phyloP scores from a whole-genome alignment of 2,797 vertebrate species.

The Dendrocincla fuliginosa region DNA sequence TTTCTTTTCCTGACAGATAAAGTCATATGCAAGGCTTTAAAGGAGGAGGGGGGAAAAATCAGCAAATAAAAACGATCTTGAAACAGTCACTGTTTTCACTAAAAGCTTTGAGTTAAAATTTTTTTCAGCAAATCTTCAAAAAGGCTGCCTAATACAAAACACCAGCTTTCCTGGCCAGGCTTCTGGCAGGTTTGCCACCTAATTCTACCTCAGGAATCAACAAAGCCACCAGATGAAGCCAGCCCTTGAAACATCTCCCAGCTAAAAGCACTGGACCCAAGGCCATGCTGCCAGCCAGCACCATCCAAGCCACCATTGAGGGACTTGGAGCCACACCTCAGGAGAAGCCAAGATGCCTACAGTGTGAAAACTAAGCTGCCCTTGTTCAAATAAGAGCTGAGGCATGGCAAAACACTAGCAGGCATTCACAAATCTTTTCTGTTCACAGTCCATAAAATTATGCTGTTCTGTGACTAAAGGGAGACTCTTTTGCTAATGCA shows the following conservation, averaged over 20 bases:
- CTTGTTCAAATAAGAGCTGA: neutral
- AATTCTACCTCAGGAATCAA: neutral
- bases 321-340: neutral
- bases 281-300: neutral
- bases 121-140: neutral
- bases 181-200: neutral
- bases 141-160: neutral
- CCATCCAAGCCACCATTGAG: neutral
- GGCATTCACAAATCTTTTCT: neutral
- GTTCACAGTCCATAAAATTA: neutral
- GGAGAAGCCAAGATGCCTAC: neutral
- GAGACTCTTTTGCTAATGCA: neutral
- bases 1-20: constrained; percentile 38
- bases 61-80: neutral
- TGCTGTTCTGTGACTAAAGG: neutral
- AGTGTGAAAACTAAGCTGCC: neutral
- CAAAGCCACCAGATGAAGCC: neutral
- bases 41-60: neutral
- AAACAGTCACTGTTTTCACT: neutral
- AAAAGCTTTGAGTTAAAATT: neutral
- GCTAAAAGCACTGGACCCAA: neutral
- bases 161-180: neutral
- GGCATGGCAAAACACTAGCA: neutral
- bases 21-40: neutral
- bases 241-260: neutral